A percentile compares a stretch with the other conserved stretches of the same genome.
phyloP scores from a whole-genome alignment of 2,888 invertebrate genomes.

The Euplagia quadripunctaria region DNA sequence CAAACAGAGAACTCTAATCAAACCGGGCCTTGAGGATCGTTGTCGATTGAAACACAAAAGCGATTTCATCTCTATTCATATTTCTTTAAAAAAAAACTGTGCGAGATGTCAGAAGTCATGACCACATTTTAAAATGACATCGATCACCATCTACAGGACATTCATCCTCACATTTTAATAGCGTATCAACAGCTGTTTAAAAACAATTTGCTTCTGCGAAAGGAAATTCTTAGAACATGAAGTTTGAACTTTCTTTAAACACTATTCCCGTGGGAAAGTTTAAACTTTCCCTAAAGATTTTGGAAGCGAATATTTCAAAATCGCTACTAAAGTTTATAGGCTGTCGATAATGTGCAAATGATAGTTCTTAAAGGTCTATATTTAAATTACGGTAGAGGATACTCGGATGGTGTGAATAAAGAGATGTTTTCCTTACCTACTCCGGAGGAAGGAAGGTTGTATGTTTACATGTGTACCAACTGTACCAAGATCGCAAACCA shows the following conservation, averaged over 20 bases:
- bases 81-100: too few relatives aligned
- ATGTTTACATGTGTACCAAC: not conserved
- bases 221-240: not conserved
- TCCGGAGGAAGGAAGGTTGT: not conserved
- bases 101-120: too few relatives aligned
- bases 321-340: not conserved
- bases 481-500: not conserved
- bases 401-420: not conserved
- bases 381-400: too few relatives aligned
- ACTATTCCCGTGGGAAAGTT: not conserved
- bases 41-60: not conserved
- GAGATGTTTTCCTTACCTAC: not conserved
- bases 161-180: too few relatives aligned
- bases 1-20: not conserved
- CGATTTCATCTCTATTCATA: not conserved
- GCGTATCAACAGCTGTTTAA: not conserved
- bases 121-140: too few relatives aligned
- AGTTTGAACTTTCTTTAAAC: not conserved
- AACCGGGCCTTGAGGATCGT: not conserved
- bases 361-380: not conserved
- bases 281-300: not conserved
- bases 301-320: not conserved
- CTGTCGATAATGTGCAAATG: not conserved
- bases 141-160: too few relatives aligned
- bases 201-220: not conserved